Evolutionary conservation across 1,140 invertebrate genomes (phyloP), one percentile per base, ranked within the genome.

Genomic region (Atta colombica): DNA sequence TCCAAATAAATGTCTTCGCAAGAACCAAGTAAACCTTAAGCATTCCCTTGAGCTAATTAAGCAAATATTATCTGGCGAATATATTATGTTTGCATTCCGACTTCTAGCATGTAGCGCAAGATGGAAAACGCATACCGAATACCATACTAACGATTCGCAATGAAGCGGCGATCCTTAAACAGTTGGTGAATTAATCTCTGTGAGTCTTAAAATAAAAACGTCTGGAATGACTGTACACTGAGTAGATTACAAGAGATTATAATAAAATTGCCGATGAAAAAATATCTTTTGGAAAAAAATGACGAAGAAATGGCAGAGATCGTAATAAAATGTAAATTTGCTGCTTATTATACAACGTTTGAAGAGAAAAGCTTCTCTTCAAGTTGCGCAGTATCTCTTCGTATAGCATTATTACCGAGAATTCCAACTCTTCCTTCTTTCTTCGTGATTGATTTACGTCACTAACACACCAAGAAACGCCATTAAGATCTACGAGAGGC

Each of bases 41-140:
- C 63, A 80, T 80, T 68, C 63, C 63, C 51, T 21, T 55, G 45
- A 55, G 77, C 77, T 80, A 80, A 80, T 80, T 80, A 80, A 80
- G 45, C 61, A 80, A 80, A 68, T 80, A 69, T 68, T 80, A 80
- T 4, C 49, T 69, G 18, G 63, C 49, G 49, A 80, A 68, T 80
- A 55, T 80, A 68, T 61, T 84, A 84, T 12, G 61, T 80, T 66
- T 31, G 77, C 77, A 21, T 80, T 53, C 60, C n/a, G 61, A 51
- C 77, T 66, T 14, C n/a, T 63, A 60, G 55, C 58, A 45, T 16
- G 55, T 16, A 21, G 58, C 58, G 58, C 51, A 55, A 77, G 39
- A 63, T 63, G 25, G 58, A 25, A 77, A 77, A 45, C 39, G 39
- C 39, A 39, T 77, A 77, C 12, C 53, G 53, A 21, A n/a, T 45